Evolutionary conservation across 2,888 invertebrate genomes (phyloP).

Genomic region (Belgica antarctica): DNA sequence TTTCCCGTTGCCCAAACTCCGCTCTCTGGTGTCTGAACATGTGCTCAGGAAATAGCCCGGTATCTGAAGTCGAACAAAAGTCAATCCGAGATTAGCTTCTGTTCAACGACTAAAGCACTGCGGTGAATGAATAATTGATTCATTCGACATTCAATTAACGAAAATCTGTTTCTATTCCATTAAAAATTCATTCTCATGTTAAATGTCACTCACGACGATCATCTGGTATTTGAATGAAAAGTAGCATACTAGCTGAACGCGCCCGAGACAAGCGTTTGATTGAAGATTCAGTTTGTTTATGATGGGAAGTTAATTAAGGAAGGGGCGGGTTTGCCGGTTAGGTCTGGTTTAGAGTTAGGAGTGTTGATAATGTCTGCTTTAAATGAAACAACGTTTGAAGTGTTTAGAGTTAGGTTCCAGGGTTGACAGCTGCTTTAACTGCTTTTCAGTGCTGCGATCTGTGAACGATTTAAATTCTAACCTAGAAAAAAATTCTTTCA

Average conservation of each 20-base stretch:
- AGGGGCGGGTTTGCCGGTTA: too few relatives aligned
- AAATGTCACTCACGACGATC: constrained; percentile 35
- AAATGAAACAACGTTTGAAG: too few relatives aligned
- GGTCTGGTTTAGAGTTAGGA: too few relatives aligned
- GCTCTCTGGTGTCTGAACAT: neutral
- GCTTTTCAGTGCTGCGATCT: too few relatives aligned
- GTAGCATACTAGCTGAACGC: neutral
- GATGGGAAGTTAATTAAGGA: neutral
- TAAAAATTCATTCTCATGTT: constrained; percentile 14
- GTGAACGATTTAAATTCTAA: too few relatives aligned
- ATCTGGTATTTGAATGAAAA: constrained; percentile 14
- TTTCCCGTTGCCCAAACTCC: neutral
- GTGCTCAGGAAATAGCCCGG: neutral
- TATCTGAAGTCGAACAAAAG: neutral
- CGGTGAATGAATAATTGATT: constrained; percentile 36
- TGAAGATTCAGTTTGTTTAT: neutral
- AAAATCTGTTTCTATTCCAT: neutral
- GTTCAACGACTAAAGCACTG: neutral
- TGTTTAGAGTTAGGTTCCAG: too few relatives aligned
- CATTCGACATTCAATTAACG: constrained; percentile 25
- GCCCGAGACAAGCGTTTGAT: neutral
- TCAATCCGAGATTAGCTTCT: neutral
- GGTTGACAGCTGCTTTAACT: too few relatives aligned
- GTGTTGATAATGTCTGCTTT: too few relatives aligned
- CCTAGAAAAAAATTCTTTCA: too few relatives aligned